Evolutionary conservation across 2,797 vertebrate genomes (phyloP).

Genomic region (Discoglossus pictus): DNA sequence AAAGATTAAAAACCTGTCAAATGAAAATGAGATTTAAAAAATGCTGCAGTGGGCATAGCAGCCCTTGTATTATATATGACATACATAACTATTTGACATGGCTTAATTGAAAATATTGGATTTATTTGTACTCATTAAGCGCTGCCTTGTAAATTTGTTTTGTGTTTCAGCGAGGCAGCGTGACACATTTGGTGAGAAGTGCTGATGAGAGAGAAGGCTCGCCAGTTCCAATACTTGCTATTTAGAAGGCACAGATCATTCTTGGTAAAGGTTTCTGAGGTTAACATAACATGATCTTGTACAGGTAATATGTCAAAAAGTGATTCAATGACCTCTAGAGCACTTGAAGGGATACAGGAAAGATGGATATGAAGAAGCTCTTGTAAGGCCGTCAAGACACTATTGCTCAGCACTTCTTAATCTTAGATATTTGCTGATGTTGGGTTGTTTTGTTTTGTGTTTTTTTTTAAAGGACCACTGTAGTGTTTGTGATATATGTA

Average conservation of each 20-base stretch:
- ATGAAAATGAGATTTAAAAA: constrained; percentile 8
- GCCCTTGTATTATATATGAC: constrained; percentile 14
- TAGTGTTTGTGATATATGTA: too few relatives aligned
- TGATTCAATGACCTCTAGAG: too few relatives aligned
- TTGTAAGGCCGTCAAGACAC: too few relatives aligned
- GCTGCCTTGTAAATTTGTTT: constrained; percentile 3
- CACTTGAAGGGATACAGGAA: too few relatives aligned
- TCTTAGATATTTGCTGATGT: too few relatives aligned
- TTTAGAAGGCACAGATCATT: not conserved
- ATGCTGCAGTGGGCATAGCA: not conserved
- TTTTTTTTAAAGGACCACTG: too few relatives aligned
- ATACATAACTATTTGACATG: not conserved
- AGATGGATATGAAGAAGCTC: too few relatives aligned
- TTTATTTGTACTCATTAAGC: constrained; percentile 24
- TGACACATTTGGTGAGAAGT: not conserved
- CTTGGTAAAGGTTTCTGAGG: too few relatives aligned
- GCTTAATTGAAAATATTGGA: constrained; percentile 19
- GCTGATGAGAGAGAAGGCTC: not conserved
- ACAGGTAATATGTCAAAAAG: too few relatives aligned
- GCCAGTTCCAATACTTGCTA: not conserved
- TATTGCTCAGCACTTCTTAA: too few relatives aligned
- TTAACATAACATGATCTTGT: too few relatives aligned
- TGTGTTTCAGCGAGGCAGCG: not conserved
- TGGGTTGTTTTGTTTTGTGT: too few relatives aligned
- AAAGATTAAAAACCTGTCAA: constrained; percentile 34